These are phyloP conservation scores for Euplagia quadripunctaria DNA, from an alignment of 2,888 invertebrate genomes.

Conservation along the genomic window DNA sequence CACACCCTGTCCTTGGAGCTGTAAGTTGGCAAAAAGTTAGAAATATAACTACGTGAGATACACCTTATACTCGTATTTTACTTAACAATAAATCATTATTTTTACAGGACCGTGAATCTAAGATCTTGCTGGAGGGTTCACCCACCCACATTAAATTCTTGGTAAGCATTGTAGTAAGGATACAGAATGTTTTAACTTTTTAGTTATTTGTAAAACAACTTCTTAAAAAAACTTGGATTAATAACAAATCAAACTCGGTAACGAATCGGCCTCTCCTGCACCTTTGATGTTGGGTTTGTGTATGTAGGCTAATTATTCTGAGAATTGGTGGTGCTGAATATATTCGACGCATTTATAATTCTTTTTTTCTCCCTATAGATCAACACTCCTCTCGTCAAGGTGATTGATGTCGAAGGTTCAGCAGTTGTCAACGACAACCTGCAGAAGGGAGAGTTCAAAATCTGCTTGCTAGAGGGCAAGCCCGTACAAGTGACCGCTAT, in stretches of 20 bases:
- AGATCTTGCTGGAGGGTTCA: constrained; percentile 72
- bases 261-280: no score
- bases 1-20: constrained; percentile 71
- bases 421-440: constrained; percentile 80
- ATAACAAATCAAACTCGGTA: no score
- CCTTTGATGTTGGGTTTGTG: no score
- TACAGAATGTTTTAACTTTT: constrained; percentile 15
- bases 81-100: background rate
- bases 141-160: constrained; percentile 72
- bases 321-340: background rate
- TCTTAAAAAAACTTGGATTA: no score
- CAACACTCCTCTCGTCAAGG: constrained; percentile 82
- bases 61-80: background rate
- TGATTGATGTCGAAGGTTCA: constrained; percentile 84
- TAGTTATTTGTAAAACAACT: no score
- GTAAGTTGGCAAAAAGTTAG: constrained; percentile 59
- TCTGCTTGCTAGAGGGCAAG: constrained; percentile 84
- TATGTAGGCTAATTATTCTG: no score
- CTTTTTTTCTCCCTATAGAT: constrained; percentile 54
- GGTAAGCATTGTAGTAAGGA: constrained; percentile 59
- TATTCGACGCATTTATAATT: background rate
- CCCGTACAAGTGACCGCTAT: constrained; percentile 81
- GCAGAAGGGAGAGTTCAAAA: constrained; percentile 83
- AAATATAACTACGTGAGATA: background rate
- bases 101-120: constrained; percentile 75